Evolutionary conservation across 2,797 vertebrate species (phyloP).

Genomic region (Ispidina lecontei): DNA sequence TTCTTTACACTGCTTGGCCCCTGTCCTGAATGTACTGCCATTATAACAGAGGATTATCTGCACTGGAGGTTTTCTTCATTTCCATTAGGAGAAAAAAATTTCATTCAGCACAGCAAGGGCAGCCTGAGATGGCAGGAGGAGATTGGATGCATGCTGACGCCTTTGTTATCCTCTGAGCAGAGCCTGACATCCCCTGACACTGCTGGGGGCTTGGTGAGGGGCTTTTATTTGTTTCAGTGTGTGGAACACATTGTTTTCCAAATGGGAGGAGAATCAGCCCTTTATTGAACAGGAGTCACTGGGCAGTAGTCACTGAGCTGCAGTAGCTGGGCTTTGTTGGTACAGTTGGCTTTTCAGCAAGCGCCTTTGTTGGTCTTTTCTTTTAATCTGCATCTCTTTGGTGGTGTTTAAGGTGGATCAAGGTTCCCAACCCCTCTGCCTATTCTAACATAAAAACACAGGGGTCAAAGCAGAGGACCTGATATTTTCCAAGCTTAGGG

Average conservation of each 20-base stretch:
- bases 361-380: not conserved
- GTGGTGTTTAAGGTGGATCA: not conserved
- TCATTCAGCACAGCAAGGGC: not conserved
- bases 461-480: not conserved
- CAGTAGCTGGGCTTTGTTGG: slow-evolving; percentile 14
- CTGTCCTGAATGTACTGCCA: not conserved
- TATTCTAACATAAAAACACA: not conserved
- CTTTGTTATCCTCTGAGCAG: slow-evolving; percentile 24
- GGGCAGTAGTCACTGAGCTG: slow-evolving; percentile 4
- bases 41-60: slow-evolving; percentile 23
- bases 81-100: slow-evolving; percentile 34
- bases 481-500: not conserved
- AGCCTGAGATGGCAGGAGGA: slow-evolving; percentile 44
- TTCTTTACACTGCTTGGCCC: slow-evolving; percentile 42
- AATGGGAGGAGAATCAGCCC: slow-evolving; percentile 54
- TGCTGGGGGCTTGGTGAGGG: not conserved
- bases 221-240: slow-evolving; percentile 39
- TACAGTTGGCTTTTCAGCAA: slow-evolving; percentile 10
- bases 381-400: not conserved
- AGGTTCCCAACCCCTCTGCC: not conserved
- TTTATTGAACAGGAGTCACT: slow-evolving; percentile 36
- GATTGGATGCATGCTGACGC: not conserved
- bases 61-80: slow-evolving; percentile 34
- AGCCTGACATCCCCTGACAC: slow-evolving; percentile 68
- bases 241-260: slow-evolving; percentile 56